Conservation (phyloP, 1,140 invertebrate genomes). For the Brachionus rotundiformis region DNA sequence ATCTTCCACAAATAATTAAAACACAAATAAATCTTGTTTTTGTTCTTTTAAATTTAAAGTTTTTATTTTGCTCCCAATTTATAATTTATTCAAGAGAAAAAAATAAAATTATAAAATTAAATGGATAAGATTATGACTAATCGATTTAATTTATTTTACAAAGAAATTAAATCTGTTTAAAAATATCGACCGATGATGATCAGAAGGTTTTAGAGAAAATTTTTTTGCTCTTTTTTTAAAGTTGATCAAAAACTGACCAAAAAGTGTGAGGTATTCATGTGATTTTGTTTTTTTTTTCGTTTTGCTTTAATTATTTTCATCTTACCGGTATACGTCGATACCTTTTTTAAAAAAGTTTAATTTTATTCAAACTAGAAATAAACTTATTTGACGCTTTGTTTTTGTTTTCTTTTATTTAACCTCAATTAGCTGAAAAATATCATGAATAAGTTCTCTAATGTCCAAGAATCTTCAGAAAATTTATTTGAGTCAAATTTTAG, state of each 20-base stretch:
- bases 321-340: background rate
- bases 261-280: background rate
- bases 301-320: background rate
- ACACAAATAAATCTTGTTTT: conserved; percentile 15
- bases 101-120: conserved; percentile 3
- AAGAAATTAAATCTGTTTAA: background rate
- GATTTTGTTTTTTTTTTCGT: background rate
- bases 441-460: too few species aligned
- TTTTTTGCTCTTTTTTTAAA: too few species aligned
- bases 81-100: conserved; percentile 25
- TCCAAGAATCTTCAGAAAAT: too few species aligned
- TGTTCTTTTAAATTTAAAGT: conserved; percentile 2
- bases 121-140: background rate
- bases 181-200: background rate
- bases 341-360: background rate
- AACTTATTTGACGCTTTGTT: background rate
- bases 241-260: background rate
- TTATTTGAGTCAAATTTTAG: too few species aligned
- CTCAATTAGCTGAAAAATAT: too few species aligned
- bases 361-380: background rate
- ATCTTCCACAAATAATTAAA: conserved; percentile 45
- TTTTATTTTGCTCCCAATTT: conserved; percentile 19
- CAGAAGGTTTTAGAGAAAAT: background rate
- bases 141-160: background rate
- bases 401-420: background rate